A percentile compares a stretch with the other conserved stretches of the same genome.
Evolutionary conservation across 2,888 invertebrate species (phyloP).

Genomic region (Carabus problematicus): DNA sequence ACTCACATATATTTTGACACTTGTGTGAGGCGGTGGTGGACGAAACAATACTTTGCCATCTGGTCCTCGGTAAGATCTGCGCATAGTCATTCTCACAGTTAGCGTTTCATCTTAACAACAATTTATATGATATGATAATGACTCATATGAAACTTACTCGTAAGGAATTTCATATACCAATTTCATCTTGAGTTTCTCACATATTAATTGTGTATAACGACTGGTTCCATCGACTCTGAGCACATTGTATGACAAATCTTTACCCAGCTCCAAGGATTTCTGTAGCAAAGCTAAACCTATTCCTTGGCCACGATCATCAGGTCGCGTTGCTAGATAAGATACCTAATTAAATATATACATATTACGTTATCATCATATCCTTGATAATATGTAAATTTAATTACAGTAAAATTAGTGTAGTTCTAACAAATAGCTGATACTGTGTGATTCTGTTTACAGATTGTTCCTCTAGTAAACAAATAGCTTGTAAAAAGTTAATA

Average conservation of each 20-base stretch:
- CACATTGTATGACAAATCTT: conserved; percentile 61
- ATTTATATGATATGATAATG: neutral
- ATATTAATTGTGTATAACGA: conserved; percentile 61
- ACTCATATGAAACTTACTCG: conserved; percentile 13
- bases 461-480: too few species aligned
- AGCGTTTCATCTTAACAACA: neutral
- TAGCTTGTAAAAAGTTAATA: too few species aligned
- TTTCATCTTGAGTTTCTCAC: conserved; percentile 62
- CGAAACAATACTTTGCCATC: conserved; percentile 62
- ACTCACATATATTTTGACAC: conserved; percentile 60
- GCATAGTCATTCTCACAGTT: neutral
- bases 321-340: conserved; percentile 60
- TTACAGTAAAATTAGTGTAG: neutral
- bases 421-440: neutral
- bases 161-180: conserved; percentile 62
- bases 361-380: neutral
- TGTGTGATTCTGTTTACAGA: too few species aligned
- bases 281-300: conserved; percentile 59
- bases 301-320: conserved; percentile 61
- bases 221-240: conserved; percentile 61
- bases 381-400: conserved; percentile 2
- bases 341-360: conserved; percentile 54
- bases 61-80: conserved; percentile 60
- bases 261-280: conserved; percentile 57
- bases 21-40: conserved; percentile 62